Conservation (phyloP, 2,113 vertebrate species). For the Dicerorhinus sumatrensis region DNA sequence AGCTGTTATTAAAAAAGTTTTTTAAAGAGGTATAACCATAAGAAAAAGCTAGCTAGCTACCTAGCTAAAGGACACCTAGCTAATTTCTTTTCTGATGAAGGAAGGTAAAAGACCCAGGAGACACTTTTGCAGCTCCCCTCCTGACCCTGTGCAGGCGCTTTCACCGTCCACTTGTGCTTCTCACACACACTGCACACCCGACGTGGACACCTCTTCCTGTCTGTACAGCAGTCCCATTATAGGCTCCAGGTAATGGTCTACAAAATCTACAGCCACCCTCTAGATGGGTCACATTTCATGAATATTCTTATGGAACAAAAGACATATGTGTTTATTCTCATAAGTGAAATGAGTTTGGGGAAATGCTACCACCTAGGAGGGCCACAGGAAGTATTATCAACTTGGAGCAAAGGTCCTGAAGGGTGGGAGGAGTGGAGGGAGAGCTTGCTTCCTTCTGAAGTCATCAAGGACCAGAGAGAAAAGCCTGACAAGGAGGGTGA, state of each 20-base stretch:
- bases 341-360: not conserved
- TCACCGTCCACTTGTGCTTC: not conserved
- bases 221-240: not conserved
- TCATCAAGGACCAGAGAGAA: not conserved
- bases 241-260: not conserved
- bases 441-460: not conserved
- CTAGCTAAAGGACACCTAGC: not conserved
- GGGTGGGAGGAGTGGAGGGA: not conserved
- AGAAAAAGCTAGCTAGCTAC: not conserved
- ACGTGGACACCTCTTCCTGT: not conserved
- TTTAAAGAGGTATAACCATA: not conserved
- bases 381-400: not conserved
- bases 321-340: not conserved
- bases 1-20: not conserved
- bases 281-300: not conserved
- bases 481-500: not conserved
- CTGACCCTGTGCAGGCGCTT: fast-evolving
- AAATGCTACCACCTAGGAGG: not conserved
- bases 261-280: not conserved
- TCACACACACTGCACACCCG: not conserved
- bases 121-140: not conserved
- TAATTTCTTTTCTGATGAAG: not conserved
- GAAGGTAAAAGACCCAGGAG: not conserved
- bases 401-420: not conserved
- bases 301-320: not conserved